Evolutionary conservation across 2,888 invertebrate species (phyloP).

Genomic region (Drosophila diplacantha): DNA sequence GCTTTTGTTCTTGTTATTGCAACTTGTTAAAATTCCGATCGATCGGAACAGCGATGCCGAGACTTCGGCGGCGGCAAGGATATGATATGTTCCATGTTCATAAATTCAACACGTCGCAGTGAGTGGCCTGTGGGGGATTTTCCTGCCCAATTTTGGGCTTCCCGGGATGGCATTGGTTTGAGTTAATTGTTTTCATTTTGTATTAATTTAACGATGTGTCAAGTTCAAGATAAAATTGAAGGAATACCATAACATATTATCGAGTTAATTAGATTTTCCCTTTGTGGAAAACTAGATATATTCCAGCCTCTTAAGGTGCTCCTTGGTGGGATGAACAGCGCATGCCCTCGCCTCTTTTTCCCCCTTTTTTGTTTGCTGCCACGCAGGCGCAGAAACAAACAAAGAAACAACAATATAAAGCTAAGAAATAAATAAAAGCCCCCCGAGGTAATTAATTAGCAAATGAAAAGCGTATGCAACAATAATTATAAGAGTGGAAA

Average conservation of each 20-base stretch:
- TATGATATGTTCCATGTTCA: slow-evolving; percentile 56
- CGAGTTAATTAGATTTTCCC: background rate
- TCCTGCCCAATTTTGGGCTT: slow-evolving; percentile 17
- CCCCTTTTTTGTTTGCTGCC: slow-evolving; percentile 2
- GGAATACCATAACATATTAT: too few relatives aligned
- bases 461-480: slow-evolving; percentile 70
- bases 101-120: slow-evolving; percentile 56
- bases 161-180: background rate
- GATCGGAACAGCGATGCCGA: background rate
- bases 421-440: slow-evolving; percentile 22
- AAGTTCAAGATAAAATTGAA: slow-evolving; percentile 4
- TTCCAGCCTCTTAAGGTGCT: too few relatives aligned
- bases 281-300: background rate
- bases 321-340: background rate
- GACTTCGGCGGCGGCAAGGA: slow-evolving; percentile 11
- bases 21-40: slow-evolving; percentile 68
- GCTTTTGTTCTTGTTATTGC: slow-evolving; percentile 62
- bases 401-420: slow-evolving; percentile 7
- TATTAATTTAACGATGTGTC: slow-evolving; percentile 22
- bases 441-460: slow-evolving; percentile 61
- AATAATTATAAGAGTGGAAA: slow-evolving; percentile 67
- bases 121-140: slow-evolving; percentile 25
- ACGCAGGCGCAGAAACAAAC: slow-evolving; percentile 33
- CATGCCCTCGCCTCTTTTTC: background rate
- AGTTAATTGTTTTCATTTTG: slow-evolving; percentile 18